These are phyloP conservation scores for Coracias cyanogaster DNA, from an alignment of 2,797 vertebrate genomes.

Conservation along the genomic window DNA sequence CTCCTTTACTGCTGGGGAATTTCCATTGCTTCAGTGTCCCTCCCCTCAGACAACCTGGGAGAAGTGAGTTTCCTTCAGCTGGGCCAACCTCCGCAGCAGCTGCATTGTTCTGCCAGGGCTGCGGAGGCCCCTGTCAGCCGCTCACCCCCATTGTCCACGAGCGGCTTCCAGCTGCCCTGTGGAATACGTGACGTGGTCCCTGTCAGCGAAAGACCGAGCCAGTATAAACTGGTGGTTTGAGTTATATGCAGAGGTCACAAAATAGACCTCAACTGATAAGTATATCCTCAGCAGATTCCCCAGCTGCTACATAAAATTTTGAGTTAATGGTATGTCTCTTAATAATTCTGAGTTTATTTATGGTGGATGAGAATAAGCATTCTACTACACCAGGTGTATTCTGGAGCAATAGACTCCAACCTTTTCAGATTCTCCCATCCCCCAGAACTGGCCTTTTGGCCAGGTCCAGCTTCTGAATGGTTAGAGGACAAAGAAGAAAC, in stretches of 20 bases:
- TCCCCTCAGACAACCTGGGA: constrained; percentile 60
- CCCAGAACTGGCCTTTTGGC: not conserved
- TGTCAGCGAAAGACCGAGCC: constrained; percentile 33
- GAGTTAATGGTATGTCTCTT: not conserved
- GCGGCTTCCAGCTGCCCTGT: constrained; percentile 21
- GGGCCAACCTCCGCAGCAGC: constrained; percentile 22
- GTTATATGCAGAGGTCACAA: not conserved
- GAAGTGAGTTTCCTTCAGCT: constrained; percentile 39
- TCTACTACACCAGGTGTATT: not conserved
- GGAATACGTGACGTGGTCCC: constrained; percentile 66
- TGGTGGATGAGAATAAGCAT: not conserved
- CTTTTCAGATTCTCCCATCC: not conserved
- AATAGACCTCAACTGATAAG: constrained; percentile 33
- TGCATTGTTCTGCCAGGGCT: constrained; percentile 57
- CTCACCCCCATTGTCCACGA: not conserved
- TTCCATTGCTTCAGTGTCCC: constrained; percentile 62
- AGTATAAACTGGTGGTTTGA: constrained; percentile 22
- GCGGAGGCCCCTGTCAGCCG: not conserved
- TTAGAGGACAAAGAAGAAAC: not conserved
- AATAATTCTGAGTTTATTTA: constrained; percentile 27
- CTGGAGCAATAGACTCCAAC: not conserved
- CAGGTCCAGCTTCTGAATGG: not conserved
- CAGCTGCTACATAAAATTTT: constrained; percentile 26
- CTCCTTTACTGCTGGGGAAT: constrained; percentile 53
- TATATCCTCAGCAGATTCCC: constrained; percentile 4